Base-by-base conservation (phyloP, 2,888 invertebrate genomes). In the Sericinus montela region DNA sequence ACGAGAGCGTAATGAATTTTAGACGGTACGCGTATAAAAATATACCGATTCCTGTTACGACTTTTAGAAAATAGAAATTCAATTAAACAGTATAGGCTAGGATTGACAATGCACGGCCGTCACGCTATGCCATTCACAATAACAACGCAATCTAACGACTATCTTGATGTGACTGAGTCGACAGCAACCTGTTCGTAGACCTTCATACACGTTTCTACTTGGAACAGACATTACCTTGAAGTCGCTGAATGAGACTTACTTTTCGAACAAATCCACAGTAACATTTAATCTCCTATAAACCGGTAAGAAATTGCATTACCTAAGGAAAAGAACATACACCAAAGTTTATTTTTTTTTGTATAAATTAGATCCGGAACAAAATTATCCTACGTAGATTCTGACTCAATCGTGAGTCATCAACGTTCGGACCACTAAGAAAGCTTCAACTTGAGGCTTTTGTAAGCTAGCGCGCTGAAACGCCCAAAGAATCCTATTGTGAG, bases 401-500 rank as follows among this genome's bases (percentile, higher is more conserved):
- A 80, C 66, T 81, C 81, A 80, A 73, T 64, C 69, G 67, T 85
- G 85, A 86, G 75, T 86, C 85, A 84, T 55, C 59, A 56, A 58
- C 57, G 58, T 62, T 61, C 54, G 63, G 56, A 61, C 64, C 64
- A 62, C 66, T 69, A 75, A 78, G 79, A 75, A 77, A 83, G 76
- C 72, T 64, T 60, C 59, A 45, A 56, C 60, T 51, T 55, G 57
- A 58, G 58, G 55, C 63, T 68, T 56, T 59, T 60, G 62, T 51
- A 62, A 61, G 66, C 67, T 29, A 14, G 63, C 63, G 65, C 66
- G 66, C 67, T 70, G 68, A 73, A 73, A 75, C 71, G 67, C 68
- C 66, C 66, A 60, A 79, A 72, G 82, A 83, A 84, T 85, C 75
- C 76, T 69, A 83, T 86, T 85, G 85, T 84, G 63, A 62, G 65